Conservation (phyloP, 2,888 invertebrate genomes). For the Argyra leucocephala region DNA sequence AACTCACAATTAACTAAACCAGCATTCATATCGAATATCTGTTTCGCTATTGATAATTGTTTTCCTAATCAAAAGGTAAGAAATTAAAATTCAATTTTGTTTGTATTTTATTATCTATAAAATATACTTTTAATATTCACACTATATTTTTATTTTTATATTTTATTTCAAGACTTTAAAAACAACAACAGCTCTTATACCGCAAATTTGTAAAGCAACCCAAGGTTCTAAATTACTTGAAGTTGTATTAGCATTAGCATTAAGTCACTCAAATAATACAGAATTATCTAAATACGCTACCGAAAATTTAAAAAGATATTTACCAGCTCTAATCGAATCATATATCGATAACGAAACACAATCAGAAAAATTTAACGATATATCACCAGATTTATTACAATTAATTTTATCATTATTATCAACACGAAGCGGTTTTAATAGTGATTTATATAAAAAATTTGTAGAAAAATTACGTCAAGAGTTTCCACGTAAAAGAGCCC, state of each 20-base stretch:
- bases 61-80: slow-evolving; percentile 62
- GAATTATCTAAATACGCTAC: slow-evolving; percentile 66
- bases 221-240: slow-evolving; percentile 83
- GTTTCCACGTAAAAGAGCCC: slow-evolving; percentile 79
- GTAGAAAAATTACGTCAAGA: slow-evolving; percentile 71
- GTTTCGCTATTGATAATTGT: slow-evolving; percentile 78
- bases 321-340: slow-evolving; percentile 75
- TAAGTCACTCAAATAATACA: slow-evolving; percentile 67
- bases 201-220: slow-evolving; percentile 74
- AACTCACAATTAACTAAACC: slow-evolving; percentile 72
- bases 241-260: slow-evolving; percentile 77
- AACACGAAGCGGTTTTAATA: slow-evolving; percentile 50
- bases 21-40: slow-evolving; percentile 76
- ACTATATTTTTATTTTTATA: slow-evolving; percentile 12
- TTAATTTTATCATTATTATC: slow-evolving; percentile 59
- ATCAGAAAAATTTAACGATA: slow-evolving; percentile 77
- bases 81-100: too few species aligned
- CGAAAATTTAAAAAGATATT: slow-evolving; percentile 68
- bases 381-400: slow-evolving; percentile 81
- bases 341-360: slow-evolving; percentile 72
- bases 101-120: too few species aligned
- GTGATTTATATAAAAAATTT: slow-evolving; percentile 70
- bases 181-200: slow-evolving; percentile 69
- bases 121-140: too few species aligned
- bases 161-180: slow-evolving; percentile 57